Conservation (phyloP, 2,797 vertebrate species). For the Tapirus indicus region DNA sequence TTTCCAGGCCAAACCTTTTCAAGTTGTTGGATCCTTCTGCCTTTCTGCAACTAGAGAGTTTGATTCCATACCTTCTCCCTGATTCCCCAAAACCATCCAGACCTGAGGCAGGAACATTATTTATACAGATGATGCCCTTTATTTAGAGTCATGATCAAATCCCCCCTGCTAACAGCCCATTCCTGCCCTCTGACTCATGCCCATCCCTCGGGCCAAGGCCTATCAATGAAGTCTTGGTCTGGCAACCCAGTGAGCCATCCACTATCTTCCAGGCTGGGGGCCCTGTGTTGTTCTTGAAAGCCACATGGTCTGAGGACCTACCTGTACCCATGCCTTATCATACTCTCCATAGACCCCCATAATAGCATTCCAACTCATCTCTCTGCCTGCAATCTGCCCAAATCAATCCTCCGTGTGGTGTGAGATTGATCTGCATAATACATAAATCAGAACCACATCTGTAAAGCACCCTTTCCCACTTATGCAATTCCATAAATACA, state of each 20-base stretch:
- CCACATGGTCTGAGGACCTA: neutral
- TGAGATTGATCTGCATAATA: neutral
- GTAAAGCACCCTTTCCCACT: neutral
- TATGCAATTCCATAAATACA: neutral
- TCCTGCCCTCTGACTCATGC: no score
- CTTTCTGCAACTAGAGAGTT: neutral
- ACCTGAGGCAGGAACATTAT: neutral
- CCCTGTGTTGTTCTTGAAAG: neutral
- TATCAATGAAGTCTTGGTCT: neutral
- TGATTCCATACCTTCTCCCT: neutral
- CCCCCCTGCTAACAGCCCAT: neutral
- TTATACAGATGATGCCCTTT: neutral
- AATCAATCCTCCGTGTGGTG: no score
- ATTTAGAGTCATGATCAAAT: neutral
- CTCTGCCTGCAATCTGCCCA: neutral
- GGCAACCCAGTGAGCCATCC: neutral
- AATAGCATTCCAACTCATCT: neutral
- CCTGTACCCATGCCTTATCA: neutral
- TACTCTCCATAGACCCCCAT: neutral
- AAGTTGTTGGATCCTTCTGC: neutral
- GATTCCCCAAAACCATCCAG: neutral
- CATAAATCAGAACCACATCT: neutral
- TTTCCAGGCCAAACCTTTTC: neutral
- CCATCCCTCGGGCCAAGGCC: neutral
- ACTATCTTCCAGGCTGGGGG: fast-evolving